Percentiles rank a stretch among this genome's conserved stretches.
Conservation (phyloP, 1,140 invertebrate genomes). For the Drosophila melanogaster region Release_6_plus_ISO1_MT NT_033779.5:1059501-1060000, state of each 20-base stretch:
- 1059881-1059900: conserved; percentile 44
- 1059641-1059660: conserved; percentile 1
- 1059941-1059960: conserved; percentile 12
- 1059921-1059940: conserved; percentile 48
- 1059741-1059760: conserved; percentile 43
- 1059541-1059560: not conserved
- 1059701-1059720: conserved; percentile 49
- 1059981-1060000: conserved; percentile 67
- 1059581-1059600: conserved; percentile 32
- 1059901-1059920: conserved; percentile 62
- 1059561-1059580: conserved; percentile 21
- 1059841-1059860: conserved; percentile 74
- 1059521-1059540: not conserved
- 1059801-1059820: conserved; percentile 13
- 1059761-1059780: conserved; percentile 71
- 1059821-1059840: conserved; percentile 57
- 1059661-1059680: conserved; percentile 3
- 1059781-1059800: conserved; percentile 63
- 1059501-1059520: not conserved
- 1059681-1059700: conserved; percentile 56
- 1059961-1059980: conserved; percentile 54
- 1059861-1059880: conserved; percentile 68
- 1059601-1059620: conserved; percentile 54
- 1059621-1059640: conserved; percentile 46
- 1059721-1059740: conserved; percentile 32